Percentiles rank a stretch among this genome's conserved stretches.
Evolutionary conservation across 2,113 vertebrate species (phyloP).

Genomic region (Atractosteus spatula): DNA sequence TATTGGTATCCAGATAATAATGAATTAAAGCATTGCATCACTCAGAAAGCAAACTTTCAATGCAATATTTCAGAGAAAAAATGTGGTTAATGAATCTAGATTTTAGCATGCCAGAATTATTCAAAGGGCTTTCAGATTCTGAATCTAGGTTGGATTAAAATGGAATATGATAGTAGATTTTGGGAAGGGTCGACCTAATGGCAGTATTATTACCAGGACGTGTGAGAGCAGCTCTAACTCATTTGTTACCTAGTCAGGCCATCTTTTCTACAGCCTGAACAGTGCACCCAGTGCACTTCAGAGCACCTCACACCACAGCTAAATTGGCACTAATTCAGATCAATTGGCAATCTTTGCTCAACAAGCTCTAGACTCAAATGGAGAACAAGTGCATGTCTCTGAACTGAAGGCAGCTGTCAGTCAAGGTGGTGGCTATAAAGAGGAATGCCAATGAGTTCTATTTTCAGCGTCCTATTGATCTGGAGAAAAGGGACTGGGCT

Average conservation of each 20-base stretch:
- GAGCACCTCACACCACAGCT: not conserved
- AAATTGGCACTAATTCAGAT: not conserved
- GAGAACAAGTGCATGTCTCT: not conserved
- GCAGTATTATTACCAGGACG: too few relatives aligned
- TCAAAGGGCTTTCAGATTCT: too few relatives aligned
- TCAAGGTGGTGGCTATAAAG: not conserved
- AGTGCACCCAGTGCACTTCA: not conserved
- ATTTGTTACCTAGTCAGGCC: not conserved
- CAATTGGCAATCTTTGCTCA: constrained; percentile 2
- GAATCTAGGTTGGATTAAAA: too few relatives aligned
- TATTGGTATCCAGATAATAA: too few relatives aligned
- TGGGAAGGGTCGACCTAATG: too few relatives aligned
- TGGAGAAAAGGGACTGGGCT: not conserved
- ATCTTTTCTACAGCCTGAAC: not conserved
- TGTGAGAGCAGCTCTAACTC: too few relatives aligned
- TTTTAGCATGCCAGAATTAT: too few relatives aligned
- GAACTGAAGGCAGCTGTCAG: not conserved
- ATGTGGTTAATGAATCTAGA: too few relatives aligned
- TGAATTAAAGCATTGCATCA: too few relatives aligned
- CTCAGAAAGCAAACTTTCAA: too few relatives aligned
- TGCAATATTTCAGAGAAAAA: too few relatives aligned
- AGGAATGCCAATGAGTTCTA: not conserved
- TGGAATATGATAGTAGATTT: too few relatives aligned
- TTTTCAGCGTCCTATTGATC: not conserved
- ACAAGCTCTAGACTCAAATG: constrained; percentile 2